Evolutionary conservation across 2,113 vertebrate species (phyloP).

Genomic region (Penelope pileata): DNA sequence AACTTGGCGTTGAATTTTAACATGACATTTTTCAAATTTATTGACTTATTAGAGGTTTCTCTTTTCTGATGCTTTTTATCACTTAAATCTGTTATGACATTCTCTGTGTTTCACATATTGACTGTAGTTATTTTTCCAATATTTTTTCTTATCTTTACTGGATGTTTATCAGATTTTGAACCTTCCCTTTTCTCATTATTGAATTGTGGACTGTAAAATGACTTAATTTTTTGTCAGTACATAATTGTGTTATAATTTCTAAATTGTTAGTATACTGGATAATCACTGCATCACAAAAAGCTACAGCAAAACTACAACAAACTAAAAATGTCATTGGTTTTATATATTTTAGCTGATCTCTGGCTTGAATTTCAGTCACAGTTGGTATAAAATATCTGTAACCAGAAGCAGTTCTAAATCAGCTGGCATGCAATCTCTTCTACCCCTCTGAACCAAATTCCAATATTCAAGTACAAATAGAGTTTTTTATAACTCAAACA

Average conservation of each 20-base stretch:
- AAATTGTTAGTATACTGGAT: background rate
- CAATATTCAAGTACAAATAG: background rate
- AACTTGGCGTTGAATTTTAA: background rate
- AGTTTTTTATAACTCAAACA: background rate
- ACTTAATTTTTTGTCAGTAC: background rate
- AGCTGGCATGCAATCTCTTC: background rate
- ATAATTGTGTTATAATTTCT: background rate
- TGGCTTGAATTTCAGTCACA: background rate
- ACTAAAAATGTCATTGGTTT: background rate
- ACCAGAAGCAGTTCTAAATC: background rate
- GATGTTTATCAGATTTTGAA: background rate
- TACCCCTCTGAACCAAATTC: background rate
- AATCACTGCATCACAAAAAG: background rate
- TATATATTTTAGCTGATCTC: background rate
- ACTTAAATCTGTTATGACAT: background rate
- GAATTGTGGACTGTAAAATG: background rate
- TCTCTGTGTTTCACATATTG: background rate
- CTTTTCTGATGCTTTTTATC: background rate
- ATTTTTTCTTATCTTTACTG: background rate
- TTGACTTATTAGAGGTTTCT: background rate
- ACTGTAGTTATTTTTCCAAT: background rate
- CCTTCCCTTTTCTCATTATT: background rate
- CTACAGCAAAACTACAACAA: background rate
- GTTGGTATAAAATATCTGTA: background rate
- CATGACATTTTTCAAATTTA: background rate